Evolutionary conservation across 2,797 vertebrate genomes (phyloP), one percentile per base, ranked within the genome.

Genomic region (Coreius guichenoti): DNA sequence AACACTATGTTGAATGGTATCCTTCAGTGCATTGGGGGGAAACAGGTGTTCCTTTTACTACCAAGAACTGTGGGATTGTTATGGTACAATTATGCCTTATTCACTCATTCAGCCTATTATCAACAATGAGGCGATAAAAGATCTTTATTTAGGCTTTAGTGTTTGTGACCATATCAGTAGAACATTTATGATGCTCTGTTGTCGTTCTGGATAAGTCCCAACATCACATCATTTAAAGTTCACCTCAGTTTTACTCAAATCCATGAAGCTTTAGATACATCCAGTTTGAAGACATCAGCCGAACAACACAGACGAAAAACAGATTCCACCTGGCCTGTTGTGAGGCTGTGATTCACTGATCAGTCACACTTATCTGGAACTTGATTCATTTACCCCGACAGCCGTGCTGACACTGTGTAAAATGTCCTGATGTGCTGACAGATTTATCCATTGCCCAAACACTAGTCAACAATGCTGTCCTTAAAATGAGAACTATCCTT

Each of bases 31-130:
- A 58, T 58, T 39, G 45, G 69, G 21, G n/a, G 21, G 54, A 33
- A 78, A 67, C 77, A 83, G 69, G 54, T 56, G 79, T 69, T 80
- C 47, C 58, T 87, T 88, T 89, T 84, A 86, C 68, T 79, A 26
- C 31, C 75, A 84, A 17, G 13, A 65, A 69, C 81, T 84, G 51
- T 84, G 31, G 65, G 72, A 33, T 13, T 69, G 88, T 70, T 88
- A 88, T 87, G 84, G 86, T 86, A 86, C 88, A 89, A 86, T 89
- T 87, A 89, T 84, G 73, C 47, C 56, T 86, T 69, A 88, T 90
- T 90, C 86, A 87, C 54, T 82, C 80, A 61, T 77, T 51, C 61
- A 51, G 68, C 72, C 82, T 80, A 47, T 82, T 73, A 61, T 51
- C 45, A 84, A 58, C 54, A 69, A 54, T 49, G 69, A 72, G 16